phyloP scores from a whole-genome alignment of 2,113 vertebrate species.

The Gallinago undulata region DNA sequence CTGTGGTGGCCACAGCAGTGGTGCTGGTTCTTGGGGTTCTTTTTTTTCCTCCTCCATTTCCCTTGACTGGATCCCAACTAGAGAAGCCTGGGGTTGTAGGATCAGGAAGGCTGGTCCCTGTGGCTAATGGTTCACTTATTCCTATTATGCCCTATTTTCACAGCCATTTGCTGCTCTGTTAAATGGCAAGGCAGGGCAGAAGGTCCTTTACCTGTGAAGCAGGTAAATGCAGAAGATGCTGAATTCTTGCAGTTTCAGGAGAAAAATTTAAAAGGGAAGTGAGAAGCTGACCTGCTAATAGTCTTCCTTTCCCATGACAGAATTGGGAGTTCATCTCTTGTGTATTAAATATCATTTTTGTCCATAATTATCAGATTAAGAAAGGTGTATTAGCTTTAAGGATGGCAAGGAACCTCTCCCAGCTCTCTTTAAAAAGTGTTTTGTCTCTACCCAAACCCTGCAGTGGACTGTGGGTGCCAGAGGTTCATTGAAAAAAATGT shows the following conservation, averaged over 20 bases:
- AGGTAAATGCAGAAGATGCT: background rate
- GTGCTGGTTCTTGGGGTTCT: background rate
- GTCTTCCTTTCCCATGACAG: accelerated
- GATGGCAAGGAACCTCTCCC: background rate
- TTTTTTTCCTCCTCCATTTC: background rate
- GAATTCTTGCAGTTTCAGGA: background rate
- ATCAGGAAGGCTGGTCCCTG: background rate
- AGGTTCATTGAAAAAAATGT: conserved; percentile 29
- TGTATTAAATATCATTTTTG: background rate
- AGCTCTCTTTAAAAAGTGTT: no score
- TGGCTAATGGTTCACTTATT: background rate
- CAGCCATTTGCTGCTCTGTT: background rate
- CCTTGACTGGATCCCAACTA: background rate
- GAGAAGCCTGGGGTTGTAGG: background rate
- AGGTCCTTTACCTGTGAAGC: background rate
- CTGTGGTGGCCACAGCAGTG: no score
- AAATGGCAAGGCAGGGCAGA: background rate
- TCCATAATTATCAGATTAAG: background rate
- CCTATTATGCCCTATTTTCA: accelerated
- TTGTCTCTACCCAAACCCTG: background rate
- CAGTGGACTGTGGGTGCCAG: background rate
- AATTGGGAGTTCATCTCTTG: background rate
- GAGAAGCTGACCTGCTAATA: background rate
- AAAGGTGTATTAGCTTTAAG: background rate
- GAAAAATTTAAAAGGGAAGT: background rate